Evolutionary conservation across 2,888 invertebrate species (phyloP).

Genomic region (Himalopsyche japonica): DNA sequence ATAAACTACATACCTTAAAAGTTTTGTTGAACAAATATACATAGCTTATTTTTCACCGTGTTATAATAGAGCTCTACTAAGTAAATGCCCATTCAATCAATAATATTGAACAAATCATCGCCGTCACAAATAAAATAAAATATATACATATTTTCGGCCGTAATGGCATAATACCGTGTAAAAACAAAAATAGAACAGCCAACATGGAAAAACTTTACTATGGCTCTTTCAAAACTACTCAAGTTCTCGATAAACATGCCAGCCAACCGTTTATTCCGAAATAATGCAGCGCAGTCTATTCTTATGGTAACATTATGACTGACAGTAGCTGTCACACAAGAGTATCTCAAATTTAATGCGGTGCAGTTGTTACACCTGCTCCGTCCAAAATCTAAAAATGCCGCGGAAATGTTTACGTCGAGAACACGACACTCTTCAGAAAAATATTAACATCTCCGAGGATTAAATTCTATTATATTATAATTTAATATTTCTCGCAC

Average conservation of each 20-base stretch:
- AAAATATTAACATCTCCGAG: background rate
- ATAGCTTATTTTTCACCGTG: too few relatives aligned
- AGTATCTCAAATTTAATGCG: background rate
- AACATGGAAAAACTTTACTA: background rate
- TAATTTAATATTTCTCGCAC: too few relatives aligned
- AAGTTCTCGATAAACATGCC: background rate
- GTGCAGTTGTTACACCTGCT: background rate
- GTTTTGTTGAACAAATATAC: too few relatives aligned
- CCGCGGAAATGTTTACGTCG: background rate
- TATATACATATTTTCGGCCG: background rate
- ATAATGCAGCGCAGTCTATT: background rate
- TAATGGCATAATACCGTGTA: background rate
- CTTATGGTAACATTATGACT: background rate
- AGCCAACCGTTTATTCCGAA: background rate
- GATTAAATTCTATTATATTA: too few relatives aligned
- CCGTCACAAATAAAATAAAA: too few relatives aligned
- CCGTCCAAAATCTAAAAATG: background rate
- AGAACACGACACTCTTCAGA: background rate
- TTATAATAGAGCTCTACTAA: too few relatives aligned
- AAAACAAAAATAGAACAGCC: background rate
- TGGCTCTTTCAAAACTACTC: background rate
- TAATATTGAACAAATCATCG: too few relatives aligned
- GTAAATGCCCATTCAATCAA: too few relatives aligned
- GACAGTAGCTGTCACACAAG: background rate
- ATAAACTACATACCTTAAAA: too few relatives aligned